phyloP scores from a whole-genome alignment of 2,888 invertebrate genomes.

The Cryptus armator region DNA sequence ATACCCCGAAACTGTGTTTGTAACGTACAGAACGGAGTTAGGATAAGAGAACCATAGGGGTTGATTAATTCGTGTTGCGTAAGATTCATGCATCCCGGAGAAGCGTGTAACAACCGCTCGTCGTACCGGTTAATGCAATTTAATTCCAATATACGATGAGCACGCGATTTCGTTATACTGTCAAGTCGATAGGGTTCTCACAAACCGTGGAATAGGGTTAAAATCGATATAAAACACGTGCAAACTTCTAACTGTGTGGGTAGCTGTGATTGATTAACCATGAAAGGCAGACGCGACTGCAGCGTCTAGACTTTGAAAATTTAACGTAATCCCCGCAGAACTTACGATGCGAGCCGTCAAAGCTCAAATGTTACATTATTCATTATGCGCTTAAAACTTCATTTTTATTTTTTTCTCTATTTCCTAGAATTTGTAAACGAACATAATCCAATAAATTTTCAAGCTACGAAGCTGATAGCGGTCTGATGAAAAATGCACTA shows the following conservation, averaged over 20 bases:
- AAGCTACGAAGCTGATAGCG: neutral
- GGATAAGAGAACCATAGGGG: neutral
- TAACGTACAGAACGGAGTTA: neutral
- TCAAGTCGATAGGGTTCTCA: slow-evolving; percentile 1
- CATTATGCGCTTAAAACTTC: neutral
- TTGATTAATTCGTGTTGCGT: slow-evolving; percentile 1
- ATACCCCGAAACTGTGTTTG: neutral
- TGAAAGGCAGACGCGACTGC: slow-evolving; percentile 35
- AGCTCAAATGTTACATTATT: neutral
- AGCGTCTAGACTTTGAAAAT: slow-evolving; percentile 37
- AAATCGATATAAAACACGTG: slow-evolving; percentile 6
- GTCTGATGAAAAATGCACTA: neutral
- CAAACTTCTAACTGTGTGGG: neutral
- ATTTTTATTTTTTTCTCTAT: neutral
- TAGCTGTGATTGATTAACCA: slow-evolving; percentile 56
- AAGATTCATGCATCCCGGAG: neutral
- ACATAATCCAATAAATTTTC: neutral
- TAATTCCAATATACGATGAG: slow-evolving; percentile 48
- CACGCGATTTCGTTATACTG: slow-evolving; percentile 55
- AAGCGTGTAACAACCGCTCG: neutral
- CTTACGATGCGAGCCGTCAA: neutral
- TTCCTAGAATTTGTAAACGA: neutral
- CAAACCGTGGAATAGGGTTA: neutral
- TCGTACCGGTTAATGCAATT: slow-evolving; percentile 58
- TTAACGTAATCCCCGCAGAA: slow-evolving; percentile 26